These are phyloP conservation scores for Seriola aureovittata DNA, from an alignment of 2,113 vertebrate species.

Conservation along the genomic window DNA sequence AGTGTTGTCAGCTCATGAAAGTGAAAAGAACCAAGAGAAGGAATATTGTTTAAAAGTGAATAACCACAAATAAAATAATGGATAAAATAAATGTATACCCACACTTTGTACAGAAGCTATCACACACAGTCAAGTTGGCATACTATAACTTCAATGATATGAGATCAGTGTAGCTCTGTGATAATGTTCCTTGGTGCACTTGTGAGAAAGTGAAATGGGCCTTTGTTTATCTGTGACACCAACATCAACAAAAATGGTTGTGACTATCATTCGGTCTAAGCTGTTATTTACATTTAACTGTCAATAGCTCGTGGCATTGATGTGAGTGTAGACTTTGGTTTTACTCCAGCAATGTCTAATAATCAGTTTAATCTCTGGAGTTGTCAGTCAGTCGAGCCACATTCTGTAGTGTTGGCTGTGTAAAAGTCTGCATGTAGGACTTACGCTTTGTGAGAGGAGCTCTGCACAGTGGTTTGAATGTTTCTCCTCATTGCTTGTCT, in stretches of 20 bases:
- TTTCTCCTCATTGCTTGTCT: slow-evolving; percentile 52
- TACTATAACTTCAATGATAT: slow-evolving; percentile 12
- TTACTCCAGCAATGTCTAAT: slow-evolving; percentile 39
- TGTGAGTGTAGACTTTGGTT: slow-evolving; percentile 38
- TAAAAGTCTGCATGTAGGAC: slow-evolving; percentile 40
- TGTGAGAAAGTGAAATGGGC: not conserved
- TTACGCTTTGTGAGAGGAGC: slow-evolving; percentile 24
- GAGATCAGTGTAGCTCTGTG: not conserved
- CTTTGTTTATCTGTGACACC: slow-evolving; percentile 6
- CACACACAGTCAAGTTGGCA: not conserved
- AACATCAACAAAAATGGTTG: not conserved
- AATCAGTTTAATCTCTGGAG: slow-evolving; percentile 63
- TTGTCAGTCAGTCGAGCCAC: slow-evolving; percentile 57
- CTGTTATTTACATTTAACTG: slow-evolving; percentile 44
- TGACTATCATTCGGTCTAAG: slow-evolving; percentile 24
- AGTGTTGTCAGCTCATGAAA: not conserved
- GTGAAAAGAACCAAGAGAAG: not conserved
- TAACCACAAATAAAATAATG: not conserved
- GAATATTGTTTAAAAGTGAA: not conserved
- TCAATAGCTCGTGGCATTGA: slow-evolving; percentile 1
- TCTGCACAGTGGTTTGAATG: slow-evolving; percentile 38
- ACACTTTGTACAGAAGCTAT: not conserved
- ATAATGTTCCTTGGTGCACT: not conserved
- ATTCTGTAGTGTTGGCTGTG: slow-evolving; percentile 34
- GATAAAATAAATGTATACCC: not conserved